phyloP scores from a whole-genome alignment of 2,888 invertebrate species.

The Osedax frankpressi region DNA sequence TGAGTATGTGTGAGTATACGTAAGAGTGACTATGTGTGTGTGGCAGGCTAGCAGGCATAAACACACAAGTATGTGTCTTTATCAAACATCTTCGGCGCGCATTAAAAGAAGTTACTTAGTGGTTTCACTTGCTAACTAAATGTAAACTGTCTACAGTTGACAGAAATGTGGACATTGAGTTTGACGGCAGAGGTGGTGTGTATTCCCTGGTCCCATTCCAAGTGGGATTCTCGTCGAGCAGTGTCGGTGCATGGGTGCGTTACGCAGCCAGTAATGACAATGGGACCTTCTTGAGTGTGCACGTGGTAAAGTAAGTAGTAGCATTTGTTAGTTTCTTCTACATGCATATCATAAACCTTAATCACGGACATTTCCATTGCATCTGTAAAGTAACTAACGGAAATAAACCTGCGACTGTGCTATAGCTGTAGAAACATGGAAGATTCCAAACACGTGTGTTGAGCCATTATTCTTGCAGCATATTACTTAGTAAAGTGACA shows the following conservation, averaged over 20 bases:
- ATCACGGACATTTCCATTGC: too few species aligned
- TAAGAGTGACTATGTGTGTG: too few species aligned
- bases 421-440: too few species aligned
- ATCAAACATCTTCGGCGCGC: neutral
- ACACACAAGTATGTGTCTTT: neutral
- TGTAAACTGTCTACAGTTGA: neutral
- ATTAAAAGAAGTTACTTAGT: neutral
- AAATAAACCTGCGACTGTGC: too few species aligned
- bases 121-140: neutral
- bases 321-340: neutral
- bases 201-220: conserved; percentile 2
- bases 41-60: neutral
- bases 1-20: too few species aligned
- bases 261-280: neutral
- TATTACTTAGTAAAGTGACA: too few species aligned
- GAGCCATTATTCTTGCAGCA: too few species aligned
- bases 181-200: conserved; percentile 1
- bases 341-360: too few species aligned
- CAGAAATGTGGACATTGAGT: neutral
- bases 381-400: too few species aligned
- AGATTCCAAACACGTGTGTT: too few species aligned
- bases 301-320: neutral
- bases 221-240: neutral
- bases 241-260: neutral
- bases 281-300: neutral